Evolutionary conservation across 2,888 invertebrate genomes (phyloP), one percentile per base, ranked within the genome.

Genomic region (Meghimatium bilineatum): DNA sequence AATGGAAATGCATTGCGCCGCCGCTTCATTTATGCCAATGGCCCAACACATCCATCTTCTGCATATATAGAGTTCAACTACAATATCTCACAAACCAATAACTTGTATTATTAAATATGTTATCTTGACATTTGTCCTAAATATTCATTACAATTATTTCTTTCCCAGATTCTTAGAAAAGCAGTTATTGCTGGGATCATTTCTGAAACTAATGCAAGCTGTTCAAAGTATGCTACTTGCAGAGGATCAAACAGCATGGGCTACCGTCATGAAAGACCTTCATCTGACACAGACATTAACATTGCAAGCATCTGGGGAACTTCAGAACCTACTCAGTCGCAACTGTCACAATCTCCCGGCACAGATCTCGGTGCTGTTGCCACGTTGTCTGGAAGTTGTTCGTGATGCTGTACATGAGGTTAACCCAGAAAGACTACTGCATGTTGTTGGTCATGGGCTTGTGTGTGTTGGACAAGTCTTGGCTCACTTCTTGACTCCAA

Each of bases 401-500:
- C 38, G 34, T 63, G 83, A 85, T 36, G 83, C 81, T 38, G n/a
- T 77, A 69, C 32, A 6, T 14, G 49, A 80, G 69, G 52, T 26
- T 5, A 32, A 56, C 32, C 80, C 56, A 32, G 34, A 36, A 12
- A 71, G 34, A 29, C 29, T 52, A 26, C 26, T 23, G 8, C 52
- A 72, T n/a, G 8, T 23, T 20, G 44, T 90, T 8, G 91, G 90
- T 0, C 84, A 81, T 63, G 88, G 87, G 5, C 90, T 91, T 90
- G 87, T 90, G 38, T 85, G 87, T 72, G 82, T 90, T 10, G 93
- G 92, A 44, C 76, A 89, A 69, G 63, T 91, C 20, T 89, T 89
- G 77, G 85, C 88, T 56, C 81, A 87, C n/a, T 85, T 93, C 36
- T 72, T 92, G 84, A 90, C 92, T 12, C 94, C 94, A 3, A 94